Evolutionary conservation across 2,888 invertebrate species (phyloP).

Genomic region (Automeris io): DNA sequence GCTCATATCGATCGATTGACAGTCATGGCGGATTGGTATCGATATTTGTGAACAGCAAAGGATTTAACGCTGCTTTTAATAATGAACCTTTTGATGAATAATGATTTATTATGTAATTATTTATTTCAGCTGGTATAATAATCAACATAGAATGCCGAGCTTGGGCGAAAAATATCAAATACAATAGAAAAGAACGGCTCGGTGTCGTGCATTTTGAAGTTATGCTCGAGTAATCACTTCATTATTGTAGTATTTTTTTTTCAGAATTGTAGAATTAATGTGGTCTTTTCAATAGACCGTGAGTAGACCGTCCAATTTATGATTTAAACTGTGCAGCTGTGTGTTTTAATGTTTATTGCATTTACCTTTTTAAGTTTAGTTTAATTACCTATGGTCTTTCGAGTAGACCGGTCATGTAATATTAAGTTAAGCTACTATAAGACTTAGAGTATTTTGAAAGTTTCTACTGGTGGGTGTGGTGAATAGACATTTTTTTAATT

Average conservation of each 20-base stretch:
- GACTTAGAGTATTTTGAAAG: neutral
- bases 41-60: no score
- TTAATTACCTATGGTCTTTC: neutral
- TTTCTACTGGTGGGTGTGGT: neutral
- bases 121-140: constrained; percentile 73
- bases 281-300: constrained; percentile 15
- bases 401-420: constrained; percentile 3
- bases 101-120: neutral
- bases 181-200: constrained; percentile 80
- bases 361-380: neutral
- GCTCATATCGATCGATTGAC: no score
- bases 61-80: no score
- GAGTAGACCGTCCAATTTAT: constrained; percentile 2
- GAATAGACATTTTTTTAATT: neutral
- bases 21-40: no score
- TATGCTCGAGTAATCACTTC: constrained; percentile 61
- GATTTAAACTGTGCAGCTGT: neutral
- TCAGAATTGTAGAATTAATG: neutral
- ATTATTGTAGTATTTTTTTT: neutral
- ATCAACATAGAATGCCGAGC: constrained; percentile 90
- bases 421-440: no score
- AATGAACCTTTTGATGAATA: no score
- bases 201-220: constrained; percentile 79
- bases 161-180: constrained; percentile 90
- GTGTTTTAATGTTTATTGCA: no score